Evolutionary conservation across 2,888 invertebrate species (phyloP), one percentile per base, ranked within the genome.

Genomic region (Andrena praecox): DNA sequence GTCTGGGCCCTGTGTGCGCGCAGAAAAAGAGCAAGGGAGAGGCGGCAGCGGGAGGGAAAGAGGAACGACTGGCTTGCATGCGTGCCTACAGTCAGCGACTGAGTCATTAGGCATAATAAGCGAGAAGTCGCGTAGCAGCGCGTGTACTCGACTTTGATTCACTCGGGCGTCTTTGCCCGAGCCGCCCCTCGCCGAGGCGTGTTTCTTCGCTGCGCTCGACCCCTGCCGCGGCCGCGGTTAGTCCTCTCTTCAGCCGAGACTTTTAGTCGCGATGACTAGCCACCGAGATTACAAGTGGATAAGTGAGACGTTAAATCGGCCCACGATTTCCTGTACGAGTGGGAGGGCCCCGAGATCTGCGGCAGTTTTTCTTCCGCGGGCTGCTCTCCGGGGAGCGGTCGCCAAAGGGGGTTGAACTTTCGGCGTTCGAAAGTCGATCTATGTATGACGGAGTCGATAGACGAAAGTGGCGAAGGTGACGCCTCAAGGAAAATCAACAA

Each of bases 91-190:
- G 80, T 70, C 75, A 81, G 69, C 72, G 77, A 68, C 85, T 88
- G 87, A 88, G 85, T 88, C 88, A 88, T 88, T 88, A 88, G 82
- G 84, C 84, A 83, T 87, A 85, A 86, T 83, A 84, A 85, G 82
- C 77, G 77, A 84, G 84, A 85, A 84, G 86, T 85, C 84, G 80
- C 84, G 75, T 78, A 77, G 81, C 66, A 66, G 66, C 77, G 62
- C 70, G 77, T 83, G 77, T 77, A 85, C 85, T 80, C 78, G 71
- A 80, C 82, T 87, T 87, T 86, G 83, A 86, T 85, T 86, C 85
- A 72, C 86, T 82, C 79, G 85, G 42, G 42, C 77, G 71, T 82
- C 85, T 84, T 84, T 52, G 75, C 67, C 60, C 42, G 62, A 70
- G 27, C 33, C 62, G 29, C 31, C 75, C 42, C 66, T 71, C 66